Base-by-base conservation (phyloP, 2,888 invertebrate genomes). In the Crematogaster levior region DNA sequence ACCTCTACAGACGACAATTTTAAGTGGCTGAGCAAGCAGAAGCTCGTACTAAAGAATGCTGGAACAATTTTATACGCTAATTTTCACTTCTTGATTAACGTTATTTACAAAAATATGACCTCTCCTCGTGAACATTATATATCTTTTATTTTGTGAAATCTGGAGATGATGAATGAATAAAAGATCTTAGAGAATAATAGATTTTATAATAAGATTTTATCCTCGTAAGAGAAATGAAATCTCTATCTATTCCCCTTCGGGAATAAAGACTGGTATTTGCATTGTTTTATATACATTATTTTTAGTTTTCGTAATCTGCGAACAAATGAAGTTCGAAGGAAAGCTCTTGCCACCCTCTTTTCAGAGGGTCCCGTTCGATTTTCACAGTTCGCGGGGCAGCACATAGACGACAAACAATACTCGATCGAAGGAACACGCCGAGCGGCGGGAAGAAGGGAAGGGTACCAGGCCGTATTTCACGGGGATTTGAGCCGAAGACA, bases 401-500 rank as follows among this genome's bases (percentile, higher is more conserved):
- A 84, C 82, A 87, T 85, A 84, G 84, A 83, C 88, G 89, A 87
- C 91, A 91, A 93, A 92, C 92, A 92, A 91, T 91, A 85, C 87
- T 65, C 86, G 89, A 90, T 90, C 87, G 87, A 86, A 83, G 84
- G 3, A 58, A 72, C 10, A 46, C 43, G 72, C 27, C 21, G 63
- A 5, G 27, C 5, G 56, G 30, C n/a, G 21, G n/a, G 53, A n/a
- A 24, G 24, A 24, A 40, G 46, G 63, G 75, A 30, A n/a, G 34
- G 75, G 75, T 80, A 61, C 65, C 68, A 79, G 84, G 85, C 89
- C 90, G 92, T 91, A 94, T 94, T 94, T 94, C 92, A 94, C 94
- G 94, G 94, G 93, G 94, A 94, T 94, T 94, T 94, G 92, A 92
- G 88, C 92, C 91, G 91, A 94, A 94, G 94, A 94, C 94, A 94